Base-by-base conservation (phyloP, 2,797 vertebrate species). In the Lepus townsendii region DNA sequence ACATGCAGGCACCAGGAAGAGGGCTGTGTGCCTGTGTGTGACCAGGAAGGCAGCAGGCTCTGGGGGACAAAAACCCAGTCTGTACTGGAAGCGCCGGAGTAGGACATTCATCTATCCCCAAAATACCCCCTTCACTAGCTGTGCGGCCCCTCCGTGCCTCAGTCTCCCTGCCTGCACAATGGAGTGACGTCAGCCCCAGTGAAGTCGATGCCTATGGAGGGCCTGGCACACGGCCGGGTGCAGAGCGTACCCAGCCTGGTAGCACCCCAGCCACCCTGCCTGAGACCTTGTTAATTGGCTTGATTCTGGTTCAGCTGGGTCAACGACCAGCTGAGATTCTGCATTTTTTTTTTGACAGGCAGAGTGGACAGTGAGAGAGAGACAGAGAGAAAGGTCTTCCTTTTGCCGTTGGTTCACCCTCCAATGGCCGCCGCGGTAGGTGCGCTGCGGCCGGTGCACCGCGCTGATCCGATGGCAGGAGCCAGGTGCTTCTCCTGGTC, bases 1-100 rank as follows among this genome's bases (percentile, higher is more conserved):
- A 13, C 42, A 32, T 2, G 20, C 0, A 7, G 52, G 26, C 7
- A 47, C 38, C 0, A 57, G n/a, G 11, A 47, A 2, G 19, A 54
- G 75, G 60, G 14, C 65, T 1, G 20, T n/a, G 16, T n/a, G 69
- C 27, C 7, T 5, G 26, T 42, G 1, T 0, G 7, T 38, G 78
- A 50, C 35, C 3, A 68, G 79, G 57, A 4, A 22, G 76, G 80
- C 71, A 19, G n/a, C 0, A 4, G 14, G 22, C 13, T 47, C 66
- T 89, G 50, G 27, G 16, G 68, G 62, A 71, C 50, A 22, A 84
- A 30, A 63, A 26, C 19, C 30, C 30, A 12, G 52, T 7, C 4
- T 69, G 13, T 30, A 3, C 35, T 6, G 30, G 66, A 22, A 22
- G 60, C 27, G 17, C 14, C 24, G 2, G 9, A 2, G 19, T 22